These are phyloP conservation scores for Nemopilema nomurai DNA, from an alignment of 30 jellyfish, hydroid and myxozoan genomes.

Conservation along the genomic window DNA sequence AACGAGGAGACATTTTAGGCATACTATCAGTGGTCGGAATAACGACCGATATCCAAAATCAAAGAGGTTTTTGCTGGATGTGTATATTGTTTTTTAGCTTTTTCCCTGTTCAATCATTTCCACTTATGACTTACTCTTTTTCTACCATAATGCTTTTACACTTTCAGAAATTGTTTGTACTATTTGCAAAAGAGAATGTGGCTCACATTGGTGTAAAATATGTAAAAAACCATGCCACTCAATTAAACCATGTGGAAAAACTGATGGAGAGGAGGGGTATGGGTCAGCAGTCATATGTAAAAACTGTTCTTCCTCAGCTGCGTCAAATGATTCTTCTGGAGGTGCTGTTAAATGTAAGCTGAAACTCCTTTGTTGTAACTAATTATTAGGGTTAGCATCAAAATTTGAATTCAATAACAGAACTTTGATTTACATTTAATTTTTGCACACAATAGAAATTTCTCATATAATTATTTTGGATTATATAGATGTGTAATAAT, in stretches of 20 bases:
- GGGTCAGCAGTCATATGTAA: constrained; percentile 14
- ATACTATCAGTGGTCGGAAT: not conserved
- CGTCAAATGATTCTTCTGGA: not conserved
- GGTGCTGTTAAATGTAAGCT: constrained; percentile 12
- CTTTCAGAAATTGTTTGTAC: constrained; percentile 15
- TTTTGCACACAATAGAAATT: not conserved
- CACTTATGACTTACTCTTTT: not conserved
- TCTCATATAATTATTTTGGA: not conserved
- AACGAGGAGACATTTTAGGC: not conserved
- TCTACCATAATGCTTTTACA: not conserved
- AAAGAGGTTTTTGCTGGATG: not conserved
- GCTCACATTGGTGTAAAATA: constrained; percentile 10
- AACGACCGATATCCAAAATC: not conserved
- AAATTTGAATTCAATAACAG: not conserved
- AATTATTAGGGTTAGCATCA: not conserved
- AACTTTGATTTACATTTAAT: not conserved
- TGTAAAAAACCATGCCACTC: constrained; percentile 21
- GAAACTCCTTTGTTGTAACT: constrained; percentile 3
- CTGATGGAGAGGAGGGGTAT: not conserved
- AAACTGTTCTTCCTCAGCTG: constrained; percentile 15
- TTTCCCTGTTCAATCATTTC: not conserved
- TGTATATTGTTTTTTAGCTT: not conserved
- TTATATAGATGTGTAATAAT: not conserved
- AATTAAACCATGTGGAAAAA: constrained; percentile 12
- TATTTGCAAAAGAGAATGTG: constrained; percentile 20